Percentiles rank a stretch among this genome's conserved stretches.
Conservation (phyloP, 2,113 vertebrate genomes). For the Equus quagga region DNA sequence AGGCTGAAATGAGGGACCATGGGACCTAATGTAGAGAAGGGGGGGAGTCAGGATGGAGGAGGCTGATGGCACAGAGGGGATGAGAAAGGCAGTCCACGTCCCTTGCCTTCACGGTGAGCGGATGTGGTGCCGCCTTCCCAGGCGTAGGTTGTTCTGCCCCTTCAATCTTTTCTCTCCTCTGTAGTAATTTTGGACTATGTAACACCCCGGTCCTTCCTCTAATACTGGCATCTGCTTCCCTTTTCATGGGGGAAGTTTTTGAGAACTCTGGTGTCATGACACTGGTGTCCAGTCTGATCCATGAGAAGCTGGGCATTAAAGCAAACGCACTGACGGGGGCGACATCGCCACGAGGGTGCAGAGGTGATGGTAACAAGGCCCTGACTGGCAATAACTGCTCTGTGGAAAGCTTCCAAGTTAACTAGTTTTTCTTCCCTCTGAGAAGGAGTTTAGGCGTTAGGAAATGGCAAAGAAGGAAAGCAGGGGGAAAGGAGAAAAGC, state of each 20-base stretch:
- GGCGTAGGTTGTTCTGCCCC: neutral
- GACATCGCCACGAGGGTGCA: slow-evolving; percentile 93
- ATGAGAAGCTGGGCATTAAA: slow-evolving; percentile 91
- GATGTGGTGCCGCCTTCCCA: neutral
- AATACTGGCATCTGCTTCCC: neutral
- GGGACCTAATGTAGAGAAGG: neutral
- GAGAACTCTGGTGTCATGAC: slow-evolving; percentile 89
- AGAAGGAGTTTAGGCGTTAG: neutral
- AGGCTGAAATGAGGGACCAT: neutral
- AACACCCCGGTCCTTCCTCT: neutral
- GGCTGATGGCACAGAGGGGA: neutral
- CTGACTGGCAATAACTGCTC: slow-evolving; percentile 88
- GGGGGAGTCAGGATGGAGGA: neutral
- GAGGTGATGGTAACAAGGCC: slow-evolving; percentile 93
- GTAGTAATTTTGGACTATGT: neutral
- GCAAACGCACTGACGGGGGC: slow-evolving; percentile 94
- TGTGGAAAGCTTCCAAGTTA: neutral
- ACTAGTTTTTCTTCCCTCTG: neutral
- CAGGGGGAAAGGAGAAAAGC: neutral
- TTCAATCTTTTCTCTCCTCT: neutral
- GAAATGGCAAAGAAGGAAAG: neutral
- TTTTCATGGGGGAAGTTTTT: slow-evolving; percentile 89
- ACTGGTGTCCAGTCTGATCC: slow-evolving; percentile 92
- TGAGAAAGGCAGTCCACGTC: neutral
- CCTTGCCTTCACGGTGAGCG: neutral